Evolutionary conservation across 2,113 vertebrate species (phyloP).

Genomic region (Ancistrus triradiatus): DNA sequence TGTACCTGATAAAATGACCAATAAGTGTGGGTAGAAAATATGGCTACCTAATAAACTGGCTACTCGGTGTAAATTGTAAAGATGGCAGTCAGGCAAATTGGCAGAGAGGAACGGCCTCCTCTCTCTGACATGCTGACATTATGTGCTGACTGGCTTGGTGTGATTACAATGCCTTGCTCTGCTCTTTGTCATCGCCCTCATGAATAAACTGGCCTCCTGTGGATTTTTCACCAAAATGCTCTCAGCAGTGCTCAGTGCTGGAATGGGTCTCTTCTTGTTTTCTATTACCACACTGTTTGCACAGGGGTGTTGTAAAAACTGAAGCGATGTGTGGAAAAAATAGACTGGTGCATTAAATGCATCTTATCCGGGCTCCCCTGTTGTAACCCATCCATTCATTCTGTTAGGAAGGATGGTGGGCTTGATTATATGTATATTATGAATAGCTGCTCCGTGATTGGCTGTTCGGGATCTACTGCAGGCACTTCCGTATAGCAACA

Average conservation of each 20-base stretch:
- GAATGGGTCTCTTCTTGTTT: not conserved
- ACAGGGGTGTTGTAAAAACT: not conserved
- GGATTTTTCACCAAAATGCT: slow-evolving; percentile 16
- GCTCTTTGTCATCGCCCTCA: slow-evolving; percentile 26
- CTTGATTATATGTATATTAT: slow-evolving; percentile 65
- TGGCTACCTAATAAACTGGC: not conserved
- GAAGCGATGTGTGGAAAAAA: not conserved
- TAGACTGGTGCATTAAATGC: not conserved
- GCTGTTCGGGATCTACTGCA: slow-evolving; percentile 52
- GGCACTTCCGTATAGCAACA: slow-evolving; percentile 76
- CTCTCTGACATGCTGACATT: slow-evolving; percentile 12
- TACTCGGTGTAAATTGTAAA: not conserved
- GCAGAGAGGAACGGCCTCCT: slow-evolving; percentile 1
- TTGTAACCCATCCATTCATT: slow-evolving; percentile 43
- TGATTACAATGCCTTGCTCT: slow-evolving; percentile 28
- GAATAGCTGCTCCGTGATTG: slow-evolving; percentile 66
- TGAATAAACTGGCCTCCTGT: slow-evolving; percentile 20
- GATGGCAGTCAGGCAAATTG: not conserved
- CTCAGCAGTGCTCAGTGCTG: not conserved
- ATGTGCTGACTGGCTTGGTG: slow-evolving; percentile 24
- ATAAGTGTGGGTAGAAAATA: not conserved
- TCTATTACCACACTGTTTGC: not conserved
- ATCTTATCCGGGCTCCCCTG: slow-evolving; percentile 36
- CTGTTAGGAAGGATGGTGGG: slow-evolving; percentile 61
- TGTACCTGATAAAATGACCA: too few species aligned